These are phyloP conservation scores for Magallana ariakensis DNA, from an alignment of 1,140 invertebrate species.

Conservation along the genomic window DNA sequence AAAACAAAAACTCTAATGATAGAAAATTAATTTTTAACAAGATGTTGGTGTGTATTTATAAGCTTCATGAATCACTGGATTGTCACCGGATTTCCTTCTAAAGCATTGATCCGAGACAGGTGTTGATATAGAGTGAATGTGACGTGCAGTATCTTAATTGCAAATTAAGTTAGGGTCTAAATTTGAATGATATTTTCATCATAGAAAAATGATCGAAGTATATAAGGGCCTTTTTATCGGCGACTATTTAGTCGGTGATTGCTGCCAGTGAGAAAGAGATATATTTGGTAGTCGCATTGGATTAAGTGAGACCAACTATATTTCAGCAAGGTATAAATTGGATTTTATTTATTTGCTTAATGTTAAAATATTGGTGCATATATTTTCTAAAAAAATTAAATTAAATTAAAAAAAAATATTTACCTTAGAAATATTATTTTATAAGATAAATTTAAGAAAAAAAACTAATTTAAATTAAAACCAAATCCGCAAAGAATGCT, in stretches of 20 bases:
- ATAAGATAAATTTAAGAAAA: too few species aligned
- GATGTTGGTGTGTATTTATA: background rate
- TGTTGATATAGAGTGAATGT: background rate
- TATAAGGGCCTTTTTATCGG: background rate
- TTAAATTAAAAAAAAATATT: too few species aligned
- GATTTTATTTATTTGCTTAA: background rate
- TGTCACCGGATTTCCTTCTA: conserved; percentile 1
- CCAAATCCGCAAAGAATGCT: too few species aligned
- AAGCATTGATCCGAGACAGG: background rate
- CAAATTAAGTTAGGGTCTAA: background rate
- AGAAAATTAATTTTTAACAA: background rate
- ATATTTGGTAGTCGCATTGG: conserved; percentile 31
- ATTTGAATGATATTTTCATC: background rate
- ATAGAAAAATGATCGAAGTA: conserved; percentile 20
- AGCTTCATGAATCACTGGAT: conserved; percentile 1
- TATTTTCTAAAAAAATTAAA: too few species aligned
- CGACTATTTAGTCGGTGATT: background rate
- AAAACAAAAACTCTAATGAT: background rate
- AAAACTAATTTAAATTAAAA: too few species aligned
- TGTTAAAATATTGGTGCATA: too few species aligned
- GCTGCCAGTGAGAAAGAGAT: background rate
- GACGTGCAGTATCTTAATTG: conserved; percentile 18
- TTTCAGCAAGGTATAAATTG: background rate
- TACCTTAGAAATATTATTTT: too few species aligned
- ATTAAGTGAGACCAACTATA: conserved; percentile 34